phyloP scores from a whole-genome alignment of 2,113 vertebrate species.

The Zosterops japonicus region DNA sequence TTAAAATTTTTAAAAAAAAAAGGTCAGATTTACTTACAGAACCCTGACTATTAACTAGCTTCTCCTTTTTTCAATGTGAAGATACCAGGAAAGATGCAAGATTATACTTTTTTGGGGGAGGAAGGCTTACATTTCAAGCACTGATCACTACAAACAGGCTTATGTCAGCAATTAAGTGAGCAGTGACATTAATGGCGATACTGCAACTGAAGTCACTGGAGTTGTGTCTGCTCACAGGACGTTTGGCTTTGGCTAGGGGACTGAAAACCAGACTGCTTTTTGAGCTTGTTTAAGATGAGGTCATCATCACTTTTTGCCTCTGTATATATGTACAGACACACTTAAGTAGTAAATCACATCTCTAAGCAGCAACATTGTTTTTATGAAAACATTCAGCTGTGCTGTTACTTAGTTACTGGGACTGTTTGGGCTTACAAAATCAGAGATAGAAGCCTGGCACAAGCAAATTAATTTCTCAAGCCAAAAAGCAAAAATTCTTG shows the following conservation, averaged over 20 bases:
- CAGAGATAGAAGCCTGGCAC: background rate
- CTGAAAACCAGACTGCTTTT: background rate
- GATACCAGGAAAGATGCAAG: background rate
- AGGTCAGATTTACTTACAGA: background rate
- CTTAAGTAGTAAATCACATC: conserved; percentile 48
- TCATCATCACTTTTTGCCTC: conserved; percentile 54
- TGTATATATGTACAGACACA: background rate
- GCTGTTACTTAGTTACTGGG: conserved; percentile 44
- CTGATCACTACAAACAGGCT: background rate
- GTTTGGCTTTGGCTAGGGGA: background rate
- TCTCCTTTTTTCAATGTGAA: background rate
- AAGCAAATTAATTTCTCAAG: background rate
- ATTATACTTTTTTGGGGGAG: background rate
- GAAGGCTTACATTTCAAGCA: background rate
- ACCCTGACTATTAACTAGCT: background rate
- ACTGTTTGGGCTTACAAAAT: conserved; percentile 29
- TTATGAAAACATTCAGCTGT: conserved; percentile 52
- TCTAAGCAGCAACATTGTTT: conserved; percentile 49
- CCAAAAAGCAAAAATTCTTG: background rate
- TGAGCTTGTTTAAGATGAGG: conserved; percentile 18
- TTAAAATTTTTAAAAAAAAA: background rate
- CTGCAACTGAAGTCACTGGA: background rate
- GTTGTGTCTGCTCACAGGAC: background rate
- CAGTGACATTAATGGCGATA: background rate
- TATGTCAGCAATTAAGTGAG: background rate